Evolutionary conservation across 2,113 vertebrate genomes (phyloP), one percentile per base, ranked within the genome.

Genomic region (Loxodonta africana): DNA sequence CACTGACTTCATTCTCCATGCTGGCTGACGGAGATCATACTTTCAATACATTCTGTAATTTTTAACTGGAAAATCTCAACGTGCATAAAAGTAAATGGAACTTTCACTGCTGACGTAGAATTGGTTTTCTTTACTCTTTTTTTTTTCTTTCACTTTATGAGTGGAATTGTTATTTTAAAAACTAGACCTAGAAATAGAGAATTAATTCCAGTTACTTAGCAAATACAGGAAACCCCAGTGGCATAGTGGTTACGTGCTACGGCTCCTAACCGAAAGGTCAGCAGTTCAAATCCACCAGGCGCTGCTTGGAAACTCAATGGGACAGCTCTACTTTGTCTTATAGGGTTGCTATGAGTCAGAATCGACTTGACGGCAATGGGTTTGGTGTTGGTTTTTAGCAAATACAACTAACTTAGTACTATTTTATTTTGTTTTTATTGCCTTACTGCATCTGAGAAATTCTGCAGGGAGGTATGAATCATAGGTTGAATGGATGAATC

Each of bases 1-100:
- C 53, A 15, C 23, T 96, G 96, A 96, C 96, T 95, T 98, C 96
- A 96, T 91, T 78, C 15, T 81, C 74, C 73, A 20, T 25, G 83
- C 65, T 92, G 82, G 67, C 65, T 83, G 90, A 95, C 0, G 6
- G 25, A 90, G 73, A 88, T 74, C 82, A 85, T 44, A 62, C 90
- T 85, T 53, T 87, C 88, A 90, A 90, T 94, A 88, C 8, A 88
- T 84, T 90, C 87, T 48, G 60, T 90, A 69, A 90, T 95, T 95
- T 95, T 95, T 77, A 95, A 95, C 84, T 92, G 93, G 90, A 90
- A 46, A 80, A 82, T 63, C 63, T 95, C 88, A 84, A 53, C 80
- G 33, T 37, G 25, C 14, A 20, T 63, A 44, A 48, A 94, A 81
- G 6, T 82, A 90, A 81, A 73, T 69, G 51, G 65, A 96, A 33